phyloP scores from a whole-genome alignment of 1,140 invertebrate genomes.

The Caenorhabditis latens region DNA sequence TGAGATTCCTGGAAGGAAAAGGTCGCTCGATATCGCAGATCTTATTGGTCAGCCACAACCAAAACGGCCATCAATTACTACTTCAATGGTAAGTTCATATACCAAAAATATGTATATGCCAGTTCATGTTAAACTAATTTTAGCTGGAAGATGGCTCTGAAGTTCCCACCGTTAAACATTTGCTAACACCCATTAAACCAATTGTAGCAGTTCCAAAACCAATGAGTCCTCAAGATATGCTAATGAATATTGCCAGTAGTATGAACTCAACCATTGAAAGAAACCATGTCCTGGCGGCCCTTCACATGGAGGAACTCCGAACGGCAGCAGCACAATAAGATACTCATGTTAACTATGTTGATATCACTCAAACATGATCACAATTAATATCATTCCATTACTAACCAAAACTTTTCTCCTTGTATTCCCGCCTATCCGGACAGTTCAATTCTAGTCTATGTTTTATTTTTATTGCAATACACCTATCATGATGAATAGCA shows the following conservation, averaged over 20 bases:
- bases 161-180: neutral
- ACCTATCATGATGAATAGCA: neutral
- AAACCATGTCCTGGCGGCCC: conserved; percentile 10
- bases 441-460: neutral
- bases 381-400: conserved; percentile 36
- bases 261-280: neutral
- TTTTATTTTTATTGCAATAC: neutral
- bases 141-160: conserved; percentile 23
- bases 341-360: neutral
- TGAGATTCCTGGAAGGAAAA: conserved; percentile 5
- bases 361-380: neutral
- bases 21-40: conserved; percentile 5
- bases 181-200: conserved; percentile 37
- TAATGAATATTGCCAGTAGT: conserved; percentile 30
- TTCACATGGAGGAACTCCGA: conserved; percentile 32
- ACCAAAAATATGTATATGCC: neutral
- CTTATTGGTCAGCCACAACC: conserved; percentile 5
- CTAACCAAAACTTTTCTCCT: neutral
- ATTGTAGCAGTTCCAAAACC: neutral
- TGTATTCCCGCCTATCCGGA: neutral
- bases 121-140: neutral
- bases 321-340: conserved; percentile 32
- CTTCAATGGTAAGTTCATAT: neutral
- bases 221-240: conserved; percentile 19
- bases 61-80: conserved; percentile 13